Conservation (phyloP, 2,888 invertebrate species). For the Pachycephus smyrnensis region DNA sequence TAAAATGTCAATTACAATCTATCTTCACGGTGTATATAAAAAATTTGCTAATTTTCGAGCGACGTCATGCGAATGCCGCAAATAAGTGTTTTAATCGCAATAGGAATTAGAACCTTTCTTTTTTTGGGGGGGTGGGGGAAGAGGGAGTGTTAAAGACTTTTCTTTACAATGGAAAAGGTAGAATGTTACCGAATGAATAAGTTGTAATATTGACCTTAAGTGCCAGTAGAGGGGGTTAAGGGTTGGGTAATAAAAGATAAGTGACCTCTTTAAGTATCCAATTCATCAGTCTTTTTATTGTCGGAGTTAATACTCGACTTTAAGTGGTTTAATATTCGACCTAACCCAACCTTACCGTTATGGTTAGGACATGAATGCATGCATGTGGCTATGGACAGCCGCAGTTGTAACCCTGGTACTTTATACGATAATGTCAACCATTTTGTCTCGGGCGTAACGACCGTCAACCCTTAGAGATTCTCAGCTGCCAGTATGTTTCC, state of each 20-base stretch:
- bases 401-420: conserved; percentile 23
- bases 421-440: conserved; percentile 46
- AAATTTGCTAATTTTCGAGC: no score
- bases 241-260: not conserved
- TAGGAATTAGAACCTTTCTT: no score
- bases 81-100: no score
- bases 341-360: not conserved
- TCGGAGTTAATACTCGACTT: not conserved
- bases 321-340: conserved; percentile 4
- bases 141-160: no score
- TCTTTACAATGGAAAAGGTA: no score
- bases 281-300: not conserved
- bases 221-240: no score
- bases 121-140: no score
- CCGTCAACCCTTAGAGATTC: conserved; percentile 25
- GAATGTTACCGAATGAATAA: no score
- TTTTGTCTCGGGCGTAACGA: conserved; percentile 42
- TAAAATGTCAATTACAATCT: no score
- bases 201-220: no score
- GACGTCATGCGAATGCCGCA: no score
- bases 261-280: not conserved
- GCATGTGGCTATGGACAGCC: not conserved
- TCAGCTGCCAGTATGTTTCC: conserved; percentile 29
- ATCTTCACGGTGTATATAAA: no score
- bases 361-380: not conserved